Base-by-base conservation (phyloP, 2,113 vertebrate genomes). In the Gallinago media region DNA sequence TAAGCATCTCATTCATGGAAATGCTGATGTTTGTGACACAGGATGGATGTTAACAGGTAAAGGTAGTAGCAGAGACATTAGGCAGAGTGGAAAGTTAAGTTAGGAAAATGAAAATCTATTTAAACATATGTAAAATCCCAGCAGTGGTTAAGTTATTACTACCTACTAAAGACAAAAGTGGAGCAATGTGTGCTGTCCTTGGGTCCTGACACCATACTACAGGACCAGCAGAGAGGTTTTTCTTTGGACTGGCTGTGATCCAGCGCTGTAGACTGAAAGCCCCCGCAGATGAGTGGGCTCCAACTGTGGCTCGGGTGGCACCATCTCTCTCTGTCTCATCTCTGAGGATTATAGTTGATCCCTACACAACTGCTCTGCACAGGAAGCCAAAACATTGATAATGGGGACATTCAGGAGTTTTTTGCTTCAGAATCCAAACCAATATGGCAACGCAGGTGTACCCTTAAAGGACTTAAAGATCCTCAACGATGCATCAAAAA, bases 281-380 rank as follows among this genome's bases (percentile, higher is more conserved):
- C 6, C 17, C 3, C 1, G 0, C 1, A 44, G 38, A 18, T 1
- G 17, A 27, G 8, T 27, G 12, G 46, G 46, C 5, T 6, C 16
- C 62, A 29, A 9, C 29, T 68, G 22, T 38, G 16, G 12, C 58
- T 77, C 2, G 4, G 27, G 16, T 8, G 36, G 16, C 27, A 54
- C 2, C 1, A 2, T 5, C 34, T 17, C 0, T 0, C 85, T 83
- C 47, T 81, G 9, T 17, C 46, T 46, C 4, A 0, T 55, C 38
- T 61, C 40, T 2, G 1, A 31, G 44, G 11, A 32, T 2, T 55
- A 21, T 4, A 25, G 8, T 47, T 38, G 8, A 7, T 38, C 7
- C 22, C 21, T 27, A 31, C n/a, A 46, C 11, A 47, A 3, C 36
- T 1, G 1, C 42, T 80, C 44, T 7, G 1, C 11, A 21, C 2